Conservation (phyloP, 1,140 invertebrate genomes). For the Pectinophora gossypiella region DNA sequence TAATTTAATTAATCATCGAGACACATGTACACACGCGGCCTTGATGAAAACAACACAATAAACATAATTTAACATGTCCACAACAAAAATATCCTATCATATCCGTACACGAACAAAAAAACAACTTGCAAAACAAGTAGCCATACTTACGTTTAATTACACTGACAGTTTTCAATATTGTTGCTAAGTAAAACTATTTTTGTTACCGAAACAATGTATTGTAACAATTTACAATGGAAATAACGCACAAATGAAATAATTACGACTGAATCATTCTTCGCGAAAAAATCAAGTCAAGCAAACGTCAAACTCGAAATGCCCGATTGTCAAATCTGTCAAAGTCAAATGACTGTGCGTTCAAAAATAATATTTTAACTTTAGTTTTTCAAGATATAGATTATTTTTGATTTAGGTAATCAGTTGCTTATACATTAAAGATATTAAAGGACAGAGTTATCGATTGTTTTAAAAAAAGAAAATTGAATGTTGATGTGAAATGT, state of each 20-base stretch:
- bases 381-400: no score
- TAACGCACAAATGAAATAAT: constrained; percentile 2
- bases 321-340: not conserved
- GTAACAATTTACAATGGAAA: not conserved
- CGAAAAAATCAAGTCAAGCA: constrained; percentile 2
- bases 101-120: not conserved
- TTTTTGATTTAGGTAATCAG: no score
- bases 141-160: not conserved
- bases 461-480: no score
- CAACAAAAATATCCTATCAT: not conserved
- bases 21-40: not conserved
- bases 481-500: no score
- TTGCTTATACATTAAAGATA: no score
- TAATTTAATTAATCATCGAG: not conserved
- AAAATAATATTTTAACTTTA: not conserved
- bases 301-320: constrained; percentile 2
- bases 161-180: not conserved
- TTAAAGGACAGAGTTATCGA: no score
- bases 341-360: not conserved
- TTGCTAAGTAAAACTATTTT: not conserved
- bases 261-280: constrained; percentile 2
- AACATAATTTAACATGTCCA: not conserved
- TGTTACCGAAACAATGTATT: not conserved
- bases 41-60: constrained; percentile 1
- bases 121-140: not conserved